Conservation (phyloP, 2,797 vertebrate species). For the Melanotaenia pygmaea region DNA sequence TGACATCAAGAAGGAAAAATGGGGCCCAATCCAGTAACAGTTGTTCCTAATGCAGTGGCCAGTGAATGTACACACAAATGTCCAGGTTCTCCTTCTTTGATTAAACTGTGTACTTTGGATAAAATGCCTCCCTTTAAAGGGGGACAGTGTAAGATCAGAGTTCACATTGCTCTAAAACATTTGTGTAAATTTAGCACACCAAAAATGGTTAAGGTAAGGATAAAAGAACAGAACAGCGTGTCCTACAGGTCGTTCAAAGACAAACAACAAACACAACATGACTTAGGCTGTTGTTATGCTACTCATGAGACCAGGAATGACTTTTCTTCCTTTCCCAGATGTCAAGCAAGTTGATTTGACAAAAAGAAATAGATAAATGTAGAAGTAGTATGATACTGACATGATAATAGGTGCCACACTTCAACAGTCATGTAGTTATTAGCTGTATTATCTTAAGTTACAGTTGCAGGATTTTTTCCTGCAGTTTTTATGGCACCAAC, state of each 20-base stretch:
- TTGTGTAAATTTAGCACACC: neutral
- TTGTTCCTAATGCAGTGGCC: too few relatives aligned
- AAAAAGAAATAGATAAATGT: too few relatives aligned
- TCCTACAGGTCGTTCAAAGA: neutral
- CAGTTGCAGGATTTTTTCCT: neutral
- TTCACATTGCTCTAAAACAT: neutral
- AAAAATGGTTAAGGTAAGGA: neutral
- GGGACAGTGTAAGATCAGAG: too few relatives aligned
- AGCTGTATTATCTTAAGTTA: neutral
- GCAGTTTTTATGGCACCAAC: slow-evolving; percentile 7
- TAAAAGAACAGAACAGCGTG: neutral
- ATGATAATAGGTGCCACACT: too few relatives aligned
- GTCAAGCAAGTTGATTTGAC: neutral
- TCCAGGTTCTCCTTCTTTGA: too few relatives aligned
- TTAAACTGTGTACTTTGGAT: neutral
- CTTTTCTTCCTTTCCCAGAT: neutral
- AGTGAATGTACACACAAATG: too few relatives aligned
- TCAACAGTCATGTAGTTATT: neutral
- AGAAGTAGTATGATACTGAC: neutral
- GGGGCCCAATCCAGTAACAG: too few relatives aligned
- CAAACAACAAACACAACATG: neutral
- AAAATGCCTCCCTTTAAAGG: neutral
- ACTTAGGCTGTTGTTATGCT: neutral
- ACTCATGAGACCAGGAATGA: neutral
- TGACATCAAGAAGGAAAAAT: too few relatives aligned